Evolutionary conservation across 2,113 vertebrate species (phyloP), one percentile per base, ranked within the genome.

Genomic region (Pygoscelis antarcticus): DNA sequence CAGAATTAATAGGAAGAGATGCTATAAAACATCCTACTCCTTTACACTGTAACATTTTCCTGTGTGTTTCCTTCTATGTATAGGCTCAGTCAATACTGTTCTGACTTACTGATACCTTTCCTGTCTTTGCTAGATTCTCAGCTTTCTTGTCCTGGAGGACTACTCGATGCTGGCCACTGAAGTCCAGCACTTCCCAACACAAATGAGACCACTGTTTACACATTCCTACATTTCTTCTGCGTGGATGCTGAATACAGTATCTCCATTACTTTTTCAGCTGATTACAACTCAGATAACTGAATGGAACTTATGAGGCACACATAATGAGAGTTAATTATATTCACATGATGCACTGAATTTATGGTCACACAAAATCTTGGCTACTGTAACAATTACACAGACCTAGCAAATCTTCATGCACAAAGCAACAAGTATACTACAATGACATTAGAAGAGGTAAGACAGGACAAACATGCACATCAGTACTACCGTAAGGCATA

Each of bases 261-360:
- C 92, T 83, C 78, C 36, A 22, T 40, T 72, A 61, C 71, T 91
- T 61, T 47, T 90, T 54, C 84, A 81, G 66, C 85, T 85, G 87
- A 94, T 89, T 92, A 71, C 61, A 89, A 30, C 78, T 80, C 80
- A 11, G 66, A 68, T 94, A 92, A 62, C 65, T 96, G 91, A 97
- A 96, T 89, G 68, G 96, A 97, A 93, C 80, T 91, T 64, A 44
- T 70, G 89, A 96, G 65, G 96, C 96, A 97, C 84, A 49, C 82
- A 78, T 95, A 97, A 97, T 97, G 83, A 97, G 81, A 76, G 85
- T 97, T 97, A 96, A 97, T 96, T 87, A 74, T 8, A 55, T 36
- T 94, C 87, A 95, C 80, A 71, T 93, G 87, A 80, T 55, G 83
- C 81, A 94, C 72, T 54, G 60, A 85, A 97, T 95, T 95, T 94